Evolutionary conservation across 1,140 invertebrate genomes (phyloP).

Genomic region (Ylistrum balloti): DNA sequence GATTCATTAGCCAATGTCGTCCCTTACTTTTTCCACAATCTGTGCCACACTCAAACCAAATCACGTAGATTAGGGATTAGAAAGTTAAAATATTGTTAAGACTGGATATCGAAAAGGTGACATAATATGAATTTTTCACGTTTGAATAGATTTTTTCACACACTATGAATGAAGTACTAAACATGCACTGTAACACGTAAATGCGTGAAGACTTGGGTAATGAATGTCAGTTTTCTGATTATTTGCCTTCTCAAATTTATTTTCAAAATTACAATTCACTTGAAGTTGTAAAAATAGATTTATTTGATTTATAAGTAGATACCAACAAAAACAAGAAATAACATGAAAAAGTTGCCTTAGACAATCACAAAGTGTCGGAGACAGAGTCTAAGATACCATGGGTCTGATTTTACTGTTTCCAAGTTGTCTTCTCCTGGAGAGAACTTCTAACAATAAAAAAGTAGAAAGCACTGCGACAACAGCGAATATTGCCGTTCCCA

Average conservation of each 20-base stretch:
- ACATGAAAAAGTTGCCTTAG: background rate
- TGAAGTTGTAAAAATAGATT: conserved; percentile 29
- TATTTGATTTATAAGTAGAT: conserved; percentile 40
- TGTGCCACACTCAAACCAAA: too few species aligned
- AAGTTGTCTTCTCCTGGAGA: conserved; percentile 53
- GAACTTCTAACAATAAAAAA: conserved; percentile 57
- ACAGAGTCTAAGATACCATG: conserved; percentile 51
- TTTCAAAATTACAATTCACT: background rate
- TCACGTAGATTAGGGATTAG: too few species aligned
- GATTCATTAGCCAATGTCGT: too few species aligned
- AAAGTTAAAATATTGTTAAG: too few species aligned
- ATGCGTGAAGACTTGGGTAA: too few species aligned
- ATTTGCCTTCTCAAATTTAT: background rate
- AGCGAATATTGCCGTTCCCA: conserved; percentile 59
- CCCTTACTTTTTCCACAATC: too few species aligned
- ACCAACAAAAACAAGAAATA: conserved; percentile 27
- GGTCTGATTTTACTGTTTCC: conserved; percentile 61
- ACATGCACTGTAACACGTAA: too few species aligned
- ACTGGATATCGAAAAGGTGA: too few species aligned
- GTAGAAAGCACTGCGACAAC: conserved; percentile 58
- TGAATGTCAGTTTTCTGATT: too few species aligned
- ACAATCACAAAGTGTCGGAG: background rate
- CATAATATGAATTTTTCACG: too few species aligned
- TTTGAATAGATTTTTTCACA: too few species aligned
- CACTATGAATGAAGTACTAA: too few species aligned